Evolutionary conservation across 2,888 invertebrate genomes (phyloP).

Genomic region (Megaustenia siamemsis): DNA sequence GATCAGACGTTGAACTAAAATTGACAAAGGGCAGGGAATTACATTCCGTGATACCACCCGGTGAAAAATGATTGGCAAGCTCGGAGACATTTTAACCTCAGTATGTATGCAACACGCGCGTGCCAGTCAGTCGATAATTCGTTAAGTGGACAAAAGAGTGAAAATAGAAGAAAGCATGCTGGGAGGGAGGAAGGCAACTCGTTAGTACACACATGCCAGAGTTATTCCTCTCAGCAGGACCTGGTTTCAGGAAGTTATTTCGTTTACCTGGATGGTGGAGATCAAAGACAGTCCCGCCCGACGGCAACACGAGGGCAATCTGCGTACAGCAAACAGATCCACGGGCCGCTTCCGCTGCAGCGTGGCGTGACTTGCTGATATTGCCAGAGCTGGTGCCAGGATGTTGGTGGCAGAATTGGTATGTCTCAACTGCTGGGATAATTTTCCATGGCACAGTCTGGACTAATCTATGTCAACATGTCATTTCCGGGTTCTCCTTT

Average conservation of each 20-base stretch:
- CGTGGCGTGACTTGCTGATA: no score
- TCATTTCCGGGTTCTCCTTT: no score
- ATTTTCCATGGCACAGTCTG: no score
- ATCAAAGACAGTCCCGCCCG: neutral
- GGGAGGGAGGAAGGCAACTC: neutral
- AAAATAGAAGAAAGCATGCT: neutral
- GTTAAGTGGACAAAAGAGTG: slow-evolving; percentile 11
- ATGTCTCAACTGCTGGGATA: no score
- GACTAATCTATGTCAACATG: no score
- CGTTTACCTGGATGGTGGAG: neutral
- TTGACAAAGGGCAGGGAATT: no score
- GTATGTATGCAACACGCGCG: neutral
- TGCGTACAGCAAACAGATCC: neutral
- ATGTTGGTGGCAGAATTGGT: no score
- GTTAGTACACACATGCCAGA: slow-evolving; percentile 9
- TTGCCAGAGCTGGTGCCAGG: no score
- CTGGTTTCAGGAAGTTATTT: no score
- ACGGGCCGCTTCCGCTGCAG: no score
- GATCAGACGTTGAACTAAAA: no score
- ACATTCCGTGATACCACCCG: neutral
- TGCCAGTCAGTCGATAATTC: neutral
- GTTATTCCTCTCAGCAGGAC: slow-evolving; percentile 7
- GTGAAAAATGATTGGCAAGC: neutral
- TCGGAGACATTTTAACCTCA: neutral
- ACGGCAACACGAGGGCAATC: neutral